Evolutionary conservation across 1,140 invertebrate genomes (phyloP).

Genomic region (Drosophila nasuta): DNA sequence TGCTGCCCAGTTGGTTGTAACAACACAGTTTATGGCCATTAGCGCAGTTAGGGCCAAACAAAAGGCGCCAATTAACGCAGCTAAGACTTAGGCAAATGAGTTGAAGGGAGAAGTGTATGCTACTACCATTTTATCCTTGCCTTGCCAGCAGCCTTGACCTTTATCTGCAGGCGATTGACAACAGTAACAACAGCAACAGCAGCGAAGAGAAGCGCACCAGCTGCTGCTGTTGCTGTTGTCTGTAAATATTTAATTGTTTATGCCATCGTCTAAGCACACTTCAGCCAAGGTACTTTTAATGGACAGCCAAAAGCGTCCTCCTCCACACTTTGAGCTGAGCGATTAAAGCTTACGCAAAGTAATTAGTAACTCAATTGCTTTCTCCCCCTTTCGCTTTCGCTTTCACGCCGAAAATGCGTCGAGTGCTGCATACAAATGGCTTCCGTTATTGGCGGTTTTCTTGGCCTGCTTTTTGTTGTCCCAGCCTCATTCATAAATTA

Average conservation of each 20-base stretch:
- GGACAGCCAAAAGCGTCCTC: constrained; percentile 44
- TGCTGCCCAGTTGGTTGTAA: constrained; percentile 36
- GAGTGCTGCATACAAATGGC: constrained; percentile 71
- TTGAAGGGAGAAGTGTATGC: constrained; percentile 15
- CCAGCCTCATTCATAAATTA: constrained; percentile 41
- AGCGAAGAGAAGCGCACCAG: constrained; percentile 2
- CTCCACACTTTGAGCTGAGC: neutral
- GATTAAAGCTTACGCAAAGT: constrained; percentile 74
- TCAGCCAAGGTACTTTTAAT: constrained; percentile 65
- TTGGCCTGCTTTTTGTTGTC: neutral
- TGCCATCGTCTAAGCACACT: constrained; percentile 55
- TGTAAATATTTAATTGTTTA: constrained; percentile 81
- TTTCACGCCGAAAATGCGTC: constrained; percentile 44
- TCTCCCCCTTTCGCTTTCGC: constrained; percentile 11
- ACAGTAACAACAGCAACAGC: neutral
- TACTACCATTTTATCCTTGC: constrained; percentile 20
- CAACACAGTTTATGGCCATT: constrained; percentile 66
- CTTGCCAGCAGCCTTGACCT: constrained; percentile 69
- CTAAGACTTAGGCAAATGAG: constrained; percentile 59
- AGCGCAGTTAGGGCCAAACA: constrained; percentile 69
- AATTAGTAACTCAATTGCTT: constrained; percentile 82
- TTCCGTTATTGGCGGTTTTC: constrained; percentile 44
- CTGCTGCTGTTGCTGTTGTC: constrained; percentile 31
- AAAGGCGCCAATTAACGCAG: constrained; percentile 78
- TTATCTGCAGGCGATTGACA: constrained; percentile 64